Conservation (phyloP, 2,888 invertebrate species). For the Synergus gifuensis region DNA sequence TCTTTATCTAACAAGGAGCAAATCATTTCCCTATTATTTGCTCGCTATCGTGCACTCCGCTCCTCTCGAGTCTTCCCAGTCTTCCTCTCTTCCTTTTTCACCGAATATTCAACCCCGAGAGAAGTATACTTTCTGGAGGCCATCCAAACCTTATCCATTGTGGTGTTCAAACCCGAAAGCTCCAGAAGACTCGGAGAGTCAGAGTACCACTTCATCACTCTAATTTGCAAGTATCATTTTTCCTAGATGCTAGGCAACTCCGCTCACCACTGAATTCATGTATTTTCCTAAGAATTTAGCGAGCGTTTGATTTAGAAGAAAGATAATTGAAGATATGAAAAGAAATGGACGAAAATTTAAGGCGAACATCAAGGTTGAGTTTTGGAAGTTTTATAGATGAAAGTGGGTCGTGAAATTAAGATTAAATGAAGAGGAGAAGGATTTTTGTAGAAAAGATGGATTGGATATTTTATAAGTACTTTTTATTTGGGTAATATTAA, state of each 20-base stretch:
- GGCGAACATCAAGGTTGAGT: neutral
- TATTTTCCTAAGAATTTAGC: constrained; percentile 37
- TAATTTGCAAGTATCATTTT: constrained; percentile 69
- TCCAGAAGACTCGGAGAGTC: constrained; percentile 52
- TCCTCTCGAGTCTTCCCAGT: constrained; percentile 63
- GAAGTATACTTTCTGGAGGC: constrained; percentile 75
- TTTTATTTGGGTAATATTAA: no score
- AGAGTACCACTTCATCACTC: constrained; percentile 54
- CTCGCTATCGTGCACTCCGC: constrained; percentile 73
- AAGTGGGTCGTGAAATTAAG: neutral
- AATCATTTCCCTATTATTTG: constrained; percentile 78
- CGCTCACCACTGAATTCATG: constrained; percentile 42
- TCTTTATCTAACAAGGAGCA: constrained; percentile 78
- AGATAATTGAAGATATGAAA: neutral
- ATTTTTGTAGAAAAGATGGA: no score
- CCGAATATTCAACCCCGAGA: constrained; percentile 68
- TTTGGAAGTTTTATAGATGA: neutral
- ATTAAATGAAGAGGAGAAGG: neutral
- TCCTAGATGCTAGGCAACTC: constrained; percentile 39
- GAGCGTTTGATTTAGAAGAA: neutral
- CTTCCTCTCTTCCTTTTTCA: constrained; percentile 68
- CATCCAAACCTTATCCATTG: constrained; percentile 76
- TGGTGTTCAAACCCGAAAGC: constrained; percentile 65
- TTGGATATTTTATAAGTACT: no score
- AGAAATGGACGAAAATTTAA: neutral